Percentiles rank a stretch among this genome's conserved stretches.
Evolutionary conservation across 2,888 invertebrate species (phyloP).

Genomic region (Hartigia nigra): DNA sequence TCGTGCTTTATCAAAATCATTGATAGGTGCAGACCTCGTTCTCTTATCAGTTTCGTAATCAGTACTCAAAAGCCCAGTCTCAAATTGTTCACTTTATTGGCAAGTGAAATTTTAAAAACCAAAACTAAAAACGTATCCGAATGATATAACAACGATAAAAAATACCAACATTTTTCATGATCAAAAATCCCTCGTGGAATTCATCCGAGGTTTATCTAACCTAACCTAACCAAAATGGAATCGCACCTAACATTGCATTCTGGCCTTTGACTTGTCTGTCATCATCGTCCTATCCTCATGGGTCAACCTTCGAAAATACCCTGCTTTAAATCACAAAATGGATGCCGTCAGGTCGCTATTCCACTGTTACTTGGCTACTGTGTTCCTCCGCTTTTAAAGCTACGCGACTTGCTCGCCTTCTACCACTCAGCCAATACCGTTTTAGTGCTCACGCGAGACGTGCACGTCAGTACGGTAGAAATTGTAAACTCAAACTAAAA

Average conservation of each 20-base stretch:
- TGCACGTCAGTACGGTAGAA: background rate
- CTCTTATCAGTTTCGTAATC: background rate
- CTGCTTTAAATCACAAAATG: background rate
- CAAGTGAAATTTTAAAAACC: background rate
- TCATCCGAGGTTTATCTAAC: background rate
- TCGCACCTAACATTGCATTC: background rate
- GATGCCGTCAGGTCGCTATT: background rate
- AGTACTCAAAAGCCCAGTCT: background rate
- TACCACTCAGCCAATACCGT: background rate
- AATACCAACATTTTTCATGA: too few species aligned
- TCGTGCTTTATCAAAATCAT: background rate
- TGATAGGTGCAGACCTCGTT: background rate
- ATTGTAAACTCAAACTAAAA: background rate
- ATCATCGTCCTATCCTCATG: background rate
- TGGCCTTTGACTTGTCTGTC: background rate
- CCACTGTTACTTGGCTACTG: background rate
- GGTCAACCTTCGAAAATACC: background rate
- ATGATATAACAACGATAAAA: background rate
- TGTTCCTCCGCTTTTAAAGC: background rate
- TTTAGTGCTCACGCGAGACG: background rate
- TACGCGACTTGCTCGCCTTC: background rate
- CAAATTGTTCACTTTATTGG: background rate
- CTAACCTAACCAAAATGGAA: background rate
- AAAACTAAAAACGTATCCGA: background rate
- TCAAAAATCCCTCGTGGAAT: background rate